Evolutionary conservation across 2,888 invertebrate species (phyloP).

Genomic region (Agriopis aurantiaria): DNA sequence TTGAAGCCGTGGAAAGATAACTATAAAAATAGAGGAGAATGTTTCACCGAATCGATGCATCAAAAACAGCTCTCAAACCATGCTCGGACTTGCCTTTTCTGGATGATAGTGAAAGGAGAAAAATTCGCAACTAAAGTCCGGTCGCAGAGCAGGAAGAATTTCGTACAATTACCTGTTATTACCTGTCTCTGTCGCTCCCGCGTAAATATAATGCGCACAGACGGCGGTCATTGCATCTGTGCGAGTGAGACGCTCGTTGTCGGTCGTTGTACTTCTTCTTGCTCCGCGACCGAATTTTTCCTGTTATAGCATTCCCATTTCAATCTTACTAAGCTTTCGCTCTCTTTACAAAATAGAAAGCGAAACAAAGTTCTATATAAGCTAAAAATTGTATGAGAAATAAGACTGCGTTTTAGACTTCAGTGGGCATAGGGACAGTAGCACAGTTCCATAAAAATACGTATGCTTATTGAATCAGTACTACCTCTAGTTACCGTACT

Average conservation of each 20-base stretch:
- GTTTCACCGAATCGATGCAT: constrained; percentile 9
- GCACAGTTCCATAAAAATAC: no score
- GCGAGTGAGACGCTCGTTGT: no score
- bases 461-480: no score
- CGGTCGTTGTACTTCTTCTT: no score
- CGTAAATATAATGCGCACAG: no score
- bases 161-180: no score
- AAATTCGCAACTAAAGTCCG: neutral
- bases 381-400: neutral
- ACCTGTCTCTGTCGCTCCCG: no score
- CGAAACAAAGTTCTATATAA: neutral
- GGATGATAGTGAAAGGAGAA: neutral
- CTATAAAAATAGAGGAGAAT: constrained; percentile 31
- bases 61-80: constrained; percentile 2
- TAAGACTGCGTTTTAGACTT: neutral
- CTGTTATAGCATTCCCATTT: neutral
- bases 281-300: no score
- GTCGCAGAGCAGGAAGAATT: no score
- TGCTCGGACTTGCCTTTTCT: neutral
- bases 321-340: neutral
- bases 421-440: neutral
- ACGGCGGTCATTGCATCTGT: no score
- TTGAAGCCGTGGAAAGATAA: constrained; percentile 28
- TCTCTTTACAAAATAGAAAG: no score
- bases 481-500: no score